Evolutionary conservation across 2,888 invertebrate genomes (phyloP).

Genomic region (Falcaria lacertinaria): DNA sequence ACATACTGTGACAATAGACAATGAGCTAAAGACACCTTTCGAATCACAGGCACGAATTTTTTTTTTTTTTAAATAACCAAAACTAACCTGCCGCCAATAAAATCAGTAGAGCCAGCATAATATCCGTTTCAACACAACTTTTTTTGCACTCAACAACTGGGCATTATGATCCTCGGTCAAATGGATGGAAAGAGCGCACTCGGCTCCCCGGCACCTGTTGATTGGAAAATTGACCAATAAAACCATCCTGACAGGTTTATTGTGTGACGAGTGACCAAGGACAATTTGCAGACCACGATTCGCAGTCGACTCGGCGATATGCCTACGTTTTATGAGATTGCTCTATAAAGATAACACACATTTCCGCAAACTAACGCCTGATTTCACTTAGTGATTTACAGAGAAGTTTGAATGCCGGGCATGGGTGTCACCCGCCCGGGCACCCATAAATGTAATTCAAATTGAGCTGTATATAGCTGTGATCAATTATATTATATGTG

Average conservation of each 20-base stretch:
- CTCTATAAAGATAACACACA: too few species aligned
- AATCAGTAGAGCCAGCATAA: conserved; percentile 10
- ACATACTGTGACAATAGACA: too few species aligned
- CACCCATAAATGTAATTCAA: too few species aligned
- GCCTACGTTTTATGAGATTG: neutral
- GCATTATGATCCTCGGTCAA: conserved; percentile 6
- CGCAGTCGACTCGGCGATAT: conserved; percentile 12
- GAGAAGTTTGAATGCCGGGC: too few species aligned
- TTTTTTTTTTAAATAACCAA: neutral
- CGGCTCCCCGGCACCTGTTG: conserved; percentile 36
- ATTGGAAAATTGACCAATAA: conserved; percentile 72
- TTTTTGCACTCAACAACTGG: neutral
- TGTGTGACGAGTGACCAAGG: conserved; percentile 61
- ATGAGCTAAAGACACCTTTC: too few species aligned
- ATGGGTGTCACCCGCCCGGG: too few species aligned
- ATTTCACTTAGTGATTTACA: too few species aligned
- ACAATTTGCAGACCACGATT: conserved; percentile 24
- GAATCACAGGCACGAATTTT: too few species aligned
- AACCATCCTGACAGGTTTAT: conserved; percentile 39
- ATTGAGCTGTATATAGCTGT: too few species aligned
- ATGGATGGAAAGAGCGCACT: conserved; percentile 6
- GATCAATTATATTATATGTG: too few species aligned
- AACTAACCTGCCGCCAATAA: conserved; percentile 20
- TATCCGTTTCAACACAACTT: conserved; percentile 1
- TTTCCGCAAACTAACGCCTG: too few species aligned